Conservation (phyloP, 2,888 invertebrate species). For the Cantharis rufa region DNA sequence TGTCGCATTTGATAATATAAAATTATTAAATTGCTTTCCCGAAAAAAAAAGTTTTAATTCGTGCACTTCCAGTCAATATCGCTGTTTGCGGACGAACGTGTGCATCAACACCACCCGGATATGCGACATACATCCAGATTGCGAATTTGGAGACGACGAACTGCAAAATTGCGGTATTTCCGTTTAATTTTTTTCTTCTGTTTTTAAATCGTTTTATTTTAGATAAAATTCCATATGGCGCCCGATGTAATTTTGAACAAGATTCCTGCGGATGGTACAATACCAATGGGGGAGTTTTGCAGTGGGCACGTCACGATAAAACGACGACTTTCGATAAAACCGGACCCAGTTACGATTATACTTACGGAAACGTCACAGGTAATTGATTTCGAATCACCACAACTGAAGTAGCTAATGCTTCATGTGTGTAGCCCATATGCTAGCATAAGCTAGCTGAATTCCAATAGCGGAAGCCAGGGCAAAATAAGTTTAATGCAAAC, state of each 20-base stretch:
- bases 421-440: too few species aligned
- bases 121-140: slow-evolving; percentile 75
- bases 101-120: slow-evolving; percentile 73
- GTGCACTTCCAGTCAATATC: slow-evolving; percentile 62
- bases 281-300: slow-evolving; percentile 58
- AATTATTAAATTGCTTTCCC: slow-evolving; percentile 78
- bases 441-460: too few species aligned
- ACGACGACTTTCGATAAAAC: too few species aligned
- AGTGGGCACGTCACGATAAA: slow-evolving; percentile 79
- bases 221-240: slow-evolving; percentile 81
- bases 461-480: too few species aligned
- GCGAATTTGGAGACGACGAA: slow-evolving; percentile 81
- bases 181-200: not conserved
- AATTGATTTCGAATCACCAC: too few species aligned
- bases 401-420: too few species aligned
- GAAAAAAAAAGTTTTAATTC: slow-evolving; percentile 62
- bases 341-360: slow-evolving; percentile 82
- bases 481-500: too few species aligned
- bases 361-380: slow-evolving; percentile 62
- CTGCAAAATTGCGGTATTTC: slow-evolving; percentile 75
- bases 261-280: slow-evolving; percentile 86
- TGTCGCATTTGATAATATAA: slow-evolving; percentile 81
- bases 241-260: slow-evolving; percentile 83
- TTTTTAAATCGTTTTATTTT: slow-evolving; percentile 38
- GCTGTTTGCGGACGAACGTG: slow-evolving; percentile 65